A percentile compares a stretch with the other conserved stretches of the same genome.
These are phyloP conservation scores for Zaprionus inermis DNA, from an alignment of 1,140 invertebrate genomes.

Conservation along the genomic window DNA sequence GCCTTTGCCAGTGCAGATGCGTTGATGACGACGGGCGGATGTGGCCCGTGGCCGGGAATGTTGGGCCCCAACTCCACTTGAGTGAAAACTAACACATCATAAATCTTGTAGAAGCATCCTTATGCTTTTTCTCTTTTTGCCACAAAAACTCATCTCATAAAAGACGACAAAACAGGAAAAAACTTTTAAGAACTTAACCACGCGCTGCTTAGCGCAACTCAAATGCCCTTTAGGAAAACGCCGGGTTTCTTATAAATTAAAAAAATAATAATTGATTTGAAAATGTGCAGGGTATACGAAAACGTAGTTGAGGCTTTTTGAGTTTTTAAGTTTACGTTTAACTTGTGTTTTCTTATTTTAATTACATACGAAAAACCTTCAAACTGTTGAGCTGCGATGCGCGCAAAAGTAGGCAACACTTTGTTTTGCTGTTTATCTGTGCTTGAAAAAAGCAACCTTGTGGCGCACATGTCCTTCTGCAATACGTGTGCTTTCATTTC, in stretches of 20 bases:
- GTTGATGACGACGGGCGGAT: neutral
- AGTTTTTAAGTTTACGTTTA: slow-evolving; percentile 1
- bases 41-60: slow-evolving; percentile 5
- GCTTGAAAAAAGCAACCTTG: slow-evolving; percentile 15
- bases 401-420: slow-evolving; percentile 63
- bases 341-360: slow-evolving; percentile 35
- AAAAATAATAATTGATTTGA: neutral
- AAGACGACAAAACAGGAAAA: slow-evolving; percentile 31
- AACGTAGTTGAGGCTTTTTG: too few relatives aligned
- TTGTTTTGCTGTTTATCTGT: slow-evolving; percentile 31
- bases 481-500: slow-evolving; percentile 6
- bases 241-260: neutral
- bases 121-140: slow-evolving; percentile 62
- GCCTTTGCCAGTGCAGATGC: neutral
- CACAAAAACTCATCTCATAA: slow-evolving; percentile 38
- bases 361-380: slow-evolving; percentile 59
- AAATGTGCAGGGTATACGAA: neutral
- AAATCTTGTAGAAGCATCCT: slow-evolving; percentile 81
- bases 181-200: slow-evolving; percentile 12
- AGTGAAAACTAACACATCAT: slow-evolving; percentile 73
- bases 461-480: slow-evolving; percentile 5
- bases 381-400: slow-evolving; percentile 28
- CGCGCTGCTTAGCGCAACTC: neutral
- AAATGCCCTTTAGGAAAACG: slow-evolving; percentile 8
- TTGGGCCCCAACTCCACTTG: slow-evolving; percentile 55